Evolutionary conservation across 2,888 invertebrate species (phyloP), one percentile per base, ranked within the genome.

Genomic region (Alsophila aescularia): DNA sequence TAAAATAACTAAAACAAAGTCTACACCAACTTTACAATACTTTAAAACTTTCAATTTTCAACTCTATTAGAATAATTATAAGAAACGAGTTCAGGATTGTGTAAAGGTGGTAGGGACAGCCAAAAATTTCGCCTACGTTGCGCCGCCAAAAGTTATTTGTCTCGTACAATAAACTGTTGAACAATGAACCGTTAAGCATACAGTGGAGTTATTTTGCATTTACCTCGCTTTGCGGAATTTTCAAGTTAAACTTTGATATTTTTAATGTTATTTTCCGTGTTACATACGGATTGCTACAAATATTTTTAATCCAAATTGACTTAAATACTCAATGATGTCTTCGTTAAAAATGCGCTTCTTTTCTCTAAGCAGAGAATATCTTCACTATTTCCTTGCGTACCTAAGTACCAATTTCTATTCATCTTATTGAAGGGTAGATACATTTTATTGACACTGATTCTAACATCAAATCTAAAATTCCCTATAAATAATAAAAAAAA

Each of bases 151-250:
- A 72, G 72, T 79, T 84, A 85, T 87, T 87, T 87, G 86, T 83
- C 81, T 77, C 75, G 72, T 80, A 78, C 81, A 75, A 83, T 84
- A 80, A 58, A 78, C 73, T 71, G 76, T 69, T 70, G 69, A 82
- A 85, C 83, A 83, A 84, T 82, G 73, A 76, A 86, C 90, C 87
- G 90, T 90, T 90, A 87, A 79, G 71, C 70, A 77, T 67, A 84
- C 83, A 79, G 73, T 69, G 69, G 59, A 52, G 55, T 61, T 60
- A 58, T 45, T 37, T 47, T 27, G 40, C 12, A 27, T 51, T 50
- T 37, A n/a, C 49, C 10, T 49, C 32, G 21, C 9, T 37, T n/a
- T 37, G 29, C 14, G 10, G 16, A 18, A 35, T 21, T 21, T 21
- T n/a, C 0, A 18, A n/a, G 18, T n/a, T n/a, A 32, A 3, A 2